Percentiles rank a stretch among this genome's conserved stretches.
Evolutionary conservation across 1,140 invertebrate genomes (phyloP).

Genomic region (Sycophaga agraensis): DNA sequence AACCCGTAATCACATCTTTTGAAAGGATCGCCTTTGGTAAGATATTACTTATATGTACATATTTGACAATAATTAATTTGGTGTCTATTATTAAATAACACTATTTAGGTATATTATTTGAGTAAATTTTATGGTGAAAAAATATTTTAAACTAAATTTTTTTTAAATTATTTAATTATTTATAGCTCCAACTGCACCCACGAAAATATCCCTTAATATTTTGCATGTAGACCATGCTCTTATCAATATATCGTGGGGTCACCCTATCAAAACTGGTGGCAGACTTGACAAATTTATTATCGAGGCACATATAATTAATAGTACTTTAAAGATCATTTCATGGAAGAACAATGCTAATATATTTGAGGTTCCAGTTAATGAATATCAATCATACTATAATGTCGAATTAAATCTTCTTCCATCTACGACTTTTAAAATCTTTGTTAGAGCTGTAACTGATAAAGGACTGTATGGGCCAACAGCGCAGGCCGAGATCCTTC

Average conservation of each 20-base stretch:
- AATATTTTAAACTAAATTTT: too few species aligned
- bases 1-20: too few species aligned
- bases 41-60: too few species aligned
- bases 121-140: too few species aligned
- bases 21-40: too few species aligned
- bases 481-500: neutral
- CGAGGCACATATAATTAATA: neutral
- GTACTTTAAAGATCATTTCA: slow-evolving; percentile 8
- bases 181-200: neutral
- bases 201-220: neutral
- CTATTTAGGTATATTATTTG: too few species aligned
- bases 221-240: too few species aligned
- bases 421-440: slow-evolving; percentile 30
- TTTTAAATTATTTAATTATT: too few species aligned
- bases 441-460: slow-evolving; percentile 27
- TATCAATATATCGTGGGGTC: slow-evolving; percentile 31
- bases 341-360: neutral
- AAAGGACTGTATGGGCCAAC: neutral
- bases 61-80: neutral
- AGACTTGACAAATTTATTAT: slow-evolving; percentile 28
- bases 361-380: neutral
- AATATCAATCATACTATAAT: slow-evolving; percentile 27
- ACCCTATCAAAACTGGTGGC: slow-evolving; percentile 32
- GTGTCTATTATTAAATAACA: too few species aligned
- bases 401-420: slow-evolving; percentile 27